These are phyloP conservation scores for Galeruca laticollis DNA, from an alignment of 2,888 invertebrate genomes.

Conservation along the genomic window DNA sequence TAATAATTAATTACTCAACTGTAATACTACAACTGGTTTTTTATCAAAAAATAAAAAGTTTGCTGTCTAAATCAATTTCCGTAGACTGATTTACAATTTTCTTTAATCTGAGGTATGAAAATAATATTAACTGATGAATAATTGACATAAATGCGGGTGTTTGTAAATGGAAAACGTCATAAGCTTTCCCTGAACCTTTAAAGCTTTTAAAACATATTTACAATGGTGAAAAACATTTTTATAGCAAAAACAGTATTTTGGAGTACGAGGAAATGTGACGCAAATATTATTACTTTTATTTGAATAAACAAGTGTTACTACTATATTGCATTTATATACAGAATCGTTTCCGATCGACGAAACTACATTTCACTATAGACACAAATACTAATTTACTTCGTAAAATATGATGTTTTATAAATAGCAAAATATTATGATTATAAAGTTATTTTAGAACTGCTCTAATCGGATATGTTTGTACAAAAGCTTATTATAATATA, in stretches of 20 bases:
- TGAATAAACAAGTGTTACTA: not conserved
- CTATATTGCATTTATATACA: not conserved
- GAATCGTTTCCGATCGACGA: not conserved
- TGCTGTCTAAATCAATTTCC: too few relatives aligned
- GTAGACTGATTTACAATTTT: too few relatives aligned
- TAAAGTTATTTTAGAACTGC: slow-evolving; percentile 20
- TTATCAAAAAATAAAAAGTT: too few relatives aligned
- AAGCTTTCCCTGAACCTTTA: not conserved
- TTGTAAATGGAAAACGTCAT: not conserved
- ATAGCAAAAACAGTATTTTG: not conserved
- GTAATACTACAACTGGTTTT: too few relatives aligned
- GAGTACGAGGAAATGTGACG: not conserved
- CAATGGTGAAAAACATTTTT: not conserved
- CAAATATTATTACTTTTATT: not conserved
- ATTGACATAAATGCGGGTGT: not conserved
- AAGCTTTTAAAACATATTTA: too few relatives aligned
- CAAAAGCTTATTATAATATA: slow-evolving; percentile 17
- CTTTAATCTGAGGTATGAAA: not conserved
- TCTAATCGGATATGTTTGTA: slow-evolving; percentile 18
- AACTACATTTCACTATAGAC: not conserved
- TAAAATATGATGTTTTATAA: not conserved
- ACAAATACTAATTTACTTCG: not conserved
- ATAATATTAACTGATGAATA: not conserved
- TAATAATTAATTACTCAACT: too few relatives aligned
- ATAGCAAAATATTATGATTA: slow-evolving; percentile 22